Base-by-base conservation (phyloP, 2,797 vertebrate species). In the Triplophysa yarkandensis region DNA sequence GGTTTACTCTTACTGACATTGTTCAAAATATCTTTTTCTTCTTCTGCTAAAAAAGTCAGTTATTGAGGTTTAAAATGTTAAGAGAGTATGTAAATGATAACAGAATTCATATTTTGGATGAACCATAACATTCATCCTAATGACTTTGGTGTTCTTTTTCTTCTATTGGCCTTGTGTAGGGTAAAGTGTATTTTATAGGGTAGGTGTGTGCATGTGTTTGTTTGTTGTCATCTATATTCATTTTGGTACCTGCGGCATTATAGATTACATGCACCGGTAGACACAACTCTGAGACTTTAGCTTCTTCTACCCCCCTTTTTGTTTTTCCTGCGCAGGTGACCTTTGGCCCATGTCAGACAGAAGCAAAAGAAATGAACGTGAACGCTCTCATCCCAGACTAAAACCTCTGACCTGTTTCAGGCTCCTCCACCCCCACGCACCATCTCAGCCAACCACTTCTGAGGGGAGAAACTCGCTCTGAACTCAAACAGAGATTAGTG, bases 281-380 rank as follows among this genome's bases (percentile, higher is more conserved):
- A 71, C 62, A 70, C 68, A 30, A 44, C 23, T 63, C 60, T 60
- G 52, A 70, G 78, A 78, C 74, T 28, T 66, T 30, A 50, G 27
- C 14, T 21, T 14, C 27, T 58, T 28, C 25, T 39, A 17, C 23
- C 57, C 61, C 57, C 61, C 23, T 14, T 43, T 30, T 44, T 44
- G 63, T 27, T 77, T 30, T 71, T 61, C 52, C 57, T 75, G 62
- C 39, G 67, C 71, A 54, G 32, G 63, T 57, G 69, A 83, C 82
- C 81, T 81, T 68, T 82, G 82, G 46, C 70, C 72, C 71, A 57
- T 63, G 64, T 81, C 72, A 62, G 28, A 63, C 79, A 81, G 79
- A 39, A 74, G 62, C 75, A 77, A 69, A 77, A 82, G 77, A 83
- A 80, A 81, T 81, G 82, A 85, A 78, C 70, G 54, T 83, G 82